Percentiles rank a stretch among this genome's conserved stretches.
Evolutionary conservation across 2,113 vertebrate genomes (phyloP).

Genomic region (Chloroceryle aenea): DNA sequence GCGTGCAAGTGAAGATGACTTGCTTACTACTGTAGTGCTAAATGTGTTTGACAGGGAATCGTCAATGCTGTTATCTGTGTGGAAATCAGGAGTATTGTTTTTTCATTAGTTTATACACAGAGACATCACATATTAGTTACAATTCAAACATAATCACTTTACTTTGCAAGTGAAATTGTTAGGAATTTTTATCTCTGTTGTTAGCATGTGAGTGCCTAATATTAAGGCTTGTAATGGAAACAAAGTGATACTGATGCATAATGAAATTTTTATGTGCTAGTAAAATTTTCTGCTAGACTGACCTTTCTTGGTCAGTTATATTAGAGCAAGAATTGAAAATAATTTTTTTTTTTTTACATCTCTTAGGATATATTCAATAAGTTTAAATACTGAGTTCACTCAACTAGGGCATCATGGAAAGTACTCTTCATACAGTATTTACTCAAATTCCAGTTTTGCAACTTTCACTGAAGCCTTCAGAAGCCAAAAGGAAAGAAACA

Average conservation of each 20-base stretch:
- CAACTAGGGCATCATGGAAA: neutral
- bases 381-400: constrained; percentile 6
- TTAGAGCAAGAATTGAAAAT: neutral
- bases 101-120: neutral
- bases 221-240: neutral
- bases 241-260: neutral
- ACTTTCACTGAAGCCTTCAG: constrained; percentile 3
- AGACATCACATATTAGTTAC: neutral
- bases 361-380: neutral
- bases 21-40: neutral
- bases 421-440: constrained; percentile 13
- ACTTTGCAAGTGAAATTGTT: constrained; percentile 11
- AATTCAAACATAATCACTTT: neutral
- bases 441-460: constrained; percentile 50
- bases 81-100: neutral
- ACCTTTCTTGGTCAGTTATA: neutral
- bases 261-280: neutral
- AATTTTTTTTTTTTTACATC: neutral
- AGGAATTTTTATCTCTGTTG: neutral
- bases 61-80: neutral
- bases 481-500: constrained; percentile 35
- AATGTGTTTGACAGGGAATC: neutral
- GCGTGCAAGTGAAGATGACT: neutral
- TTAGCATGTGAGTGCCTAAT: neutral
- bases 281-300: neutral